phyloP scores from a whole-genome alignment of 2,888 invertebrate genomes.

The Podotricha telesiphe region DNA sequence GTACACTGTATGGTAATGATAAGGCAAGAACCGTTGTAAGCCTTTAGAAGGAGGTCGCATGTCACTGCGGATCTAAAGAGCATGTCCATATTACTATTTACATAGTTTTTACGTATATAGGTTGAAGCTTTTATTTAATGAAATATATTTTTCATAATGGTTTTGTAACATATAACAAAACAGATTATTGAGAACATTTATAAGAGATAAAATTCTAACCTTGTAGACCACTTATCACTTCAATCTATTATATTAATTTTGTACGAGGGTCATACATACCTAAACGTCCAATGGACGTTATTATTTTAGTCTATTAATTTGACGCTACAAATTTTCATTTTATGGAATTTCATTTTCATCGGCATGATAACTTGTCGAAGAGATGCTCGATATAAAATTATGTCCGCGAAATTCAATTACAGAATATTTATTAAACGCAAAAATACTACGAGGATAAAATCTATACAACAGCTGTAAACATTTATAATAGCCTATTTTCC shows the following conservation, averaged over 20 bases:
- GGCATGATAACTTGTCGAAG: slow-evolving; percentile 22
- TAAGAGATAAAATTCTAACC: not conserved
- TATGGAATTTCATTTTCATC: slow-evolving; percentile 29
- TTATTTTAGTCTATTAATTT: slow-evolving; percentile 26
- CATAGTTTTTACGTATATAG: not conserved
- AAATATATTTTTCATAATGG: too few relatives aligned
- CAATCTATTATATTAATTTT: not conserved
- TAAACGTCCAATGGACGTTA: slow-evolving; percentile 17
- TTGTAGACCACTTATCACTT: not conserved
- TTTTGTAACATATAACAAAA: not conserved
- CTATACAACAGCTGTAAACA: not conserved
- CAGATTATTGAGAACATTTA: not conserved
- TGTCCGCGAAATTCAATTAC: slow-evolving; percentile 24
- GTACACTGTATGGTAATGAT: slow-evolving; percentile 34
- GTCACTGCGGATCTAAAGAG: slow-evolving; percentile 26
- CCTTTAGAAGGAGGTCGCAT: slow-evolving; percentile 37
- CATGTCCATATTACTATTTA: not conserved
- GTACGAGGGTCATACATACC: not conserved
- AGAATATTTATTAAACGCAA: slow-evolving; percentile 16
- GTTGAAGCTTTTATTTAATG: too few relatives aligned
- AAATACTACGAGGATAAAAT: not conserved
- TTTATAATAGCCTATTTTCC: not conserved
- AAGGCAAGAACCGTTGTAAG: slow-evolving; percentile 40
- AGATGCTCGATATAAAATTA: slow-evolving; percentile 24
- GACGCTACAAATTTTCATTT: slow-evolving; percentile 27